Base-by-base conservation (phyloP, 2,797 vertebrate species). In the Arnoldichthys spilopterus region DNA sequence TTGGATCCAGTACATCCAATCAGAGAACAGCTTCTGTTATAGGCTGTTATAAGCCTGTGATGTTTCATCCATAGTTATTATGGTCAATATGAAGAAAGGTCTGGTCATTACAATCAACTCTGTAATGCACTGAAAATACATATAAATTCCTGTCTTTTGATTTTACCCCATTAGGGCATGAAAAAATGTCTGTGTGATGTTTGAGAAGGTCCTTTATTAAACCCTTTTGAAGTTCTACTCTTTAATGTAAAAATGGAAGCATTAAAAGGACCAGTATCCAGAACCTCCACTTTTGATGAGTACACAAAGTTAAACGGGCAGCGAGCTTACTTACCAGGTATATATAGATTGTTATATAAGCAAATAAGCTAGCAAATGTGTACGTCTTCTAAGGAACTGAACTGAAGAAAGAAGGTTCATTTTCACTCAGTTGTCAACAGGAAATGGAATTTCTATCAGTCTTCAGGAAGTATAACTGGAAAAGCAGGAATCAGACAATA, bases 251-350 rank as follows among this genome's bases (percentile, higher is more conserved):
- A 54, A 7, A 5, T 22, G 5, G 1, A 6, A 28, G 24, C 22
- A 58, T 15, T 9, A 26, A 12, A 12, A 59, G 15, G 6, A 59
- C 30, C 56, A 59, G 26, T 32, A 18, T 9, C 9, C 30, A 34
- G 61, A 34, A 4, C 16, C 30, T 63, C 59, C 30, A 34, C 30
- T 9, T 34, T 30, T 11, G 5, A 62, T 62, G 6, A 62, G 15
- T 62, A 30, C 59, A 62, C 34, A 32, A 62, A 62, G 30, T 62
- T 63, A 37, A 34, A 63, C 32, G 11, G 18, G 32, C 61, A 63
- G 32, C 22, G 13, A 18, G 61, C 20, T 8, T 63, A 37, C 32
- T 30, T 61, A 32, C 13, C 8, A 64, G 34, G 8, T 40, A 63
- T 40, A 37, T 63, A 63, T 37, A 40, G 18, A 63, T 7, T 63